Evolutionary conservation across 2,113 vertebrate genomes (phyloP), one percentile per base, ranked within the genome.

Genomic region (Amia ocellicauda): DNA sequence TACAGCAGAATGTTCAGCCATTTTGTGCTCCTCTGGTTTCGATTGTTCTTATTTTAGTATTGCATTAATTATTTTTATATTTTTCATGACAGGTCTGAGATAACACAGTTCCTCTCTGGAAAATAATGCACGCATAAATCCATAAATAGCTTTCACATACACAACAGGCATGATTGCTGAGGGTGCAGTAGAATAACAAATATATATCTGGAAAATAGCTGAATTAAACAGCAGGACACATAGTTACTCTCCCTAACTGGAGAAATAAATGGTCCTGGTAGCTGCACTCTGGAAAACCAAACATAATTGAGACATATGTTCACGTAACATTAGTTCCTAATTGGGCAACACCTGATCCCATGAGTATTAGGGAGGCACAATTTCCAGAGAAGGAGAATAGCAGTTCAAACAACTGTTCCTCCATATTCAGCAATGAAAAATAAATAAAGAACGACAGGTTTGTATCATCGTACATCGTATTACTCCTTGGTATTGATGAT

Each of bases 341-440:
- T 27, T 9, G 22, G 26, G 3, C 28, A 36, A 13, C 53, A 20
- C 53, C 53, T 40, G 13, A 19, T 43, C 11, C n/a, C 19, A 28
- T 41, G 28, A 51, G 11, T 56, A 27, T 47, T 74, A 69, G 54
- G 63, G 36, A 58, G 70, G 28, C 19, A 60, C 3, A 56, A 69
- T 83, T 81, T 80, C 73, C 71, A 79, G 79, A 74, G 78, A 59
- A 64, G 78, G 76, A 66, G 70, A 14, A 23, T 76, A 68, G 40
- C 62, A 66, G 58, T 60, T 60, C 45, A 40, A 43, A 63, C 62
- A 61, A 67, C 57, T 36, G 31, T 41, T 7, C n/a, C n/a, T n/a
- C 17, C 58, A 62, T 50, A 23, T 24, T 50, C 10, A 63, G 29
- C 36, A 55, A 49, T 57, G 56, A 61, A 64, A 20, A 54, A n/a